Base-by-base conservation (phyloP, 2,888 invertebrate species). In the Linnaemya vulpina region DNA sequence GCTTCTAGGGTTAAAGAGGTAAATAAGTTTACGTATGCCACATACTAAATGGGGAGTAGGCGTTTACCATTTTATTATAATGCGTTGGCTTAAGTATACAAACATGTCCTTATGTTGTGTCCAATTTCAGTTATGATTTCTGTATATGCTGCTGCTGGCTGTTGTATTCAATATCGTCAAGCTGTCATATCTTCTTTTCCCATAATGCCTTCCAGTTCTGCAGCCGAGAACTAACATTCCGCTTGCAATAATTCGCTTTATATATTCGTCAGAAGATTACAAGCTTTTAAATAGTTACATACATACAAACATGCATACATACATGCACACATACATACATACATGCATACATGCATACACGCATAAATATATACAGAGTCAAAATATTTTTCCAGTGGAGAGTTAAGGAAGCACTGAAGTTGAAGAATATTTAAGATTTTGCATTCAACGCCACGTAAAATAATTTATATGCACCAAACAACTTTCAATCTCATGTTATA, bases 31-130 rank as follows among this genome's bases (percentile, higher is more conserved):
- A 30, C 1, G 15, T 55, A 11, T 55, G 11, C 55, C 13, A 55
- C 55, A 25, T 15, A 22, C 11, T 3, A 40, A 11, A 40, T 40
- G 40, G 15, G 1, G 25, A 25, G 25, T 55, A 7, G 22, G 25
- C 15, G 15, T 7, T 11, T 80, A 60, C 62, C 74, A 68, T 68
- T 75, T 68, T 75, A 68, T 68, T 62, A 75, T 63, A 51, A 74
- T 62, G 43, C 67, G 43, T 81, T 81, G 62, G 35, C 63, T 58
- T 49, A 55, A 46, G 20, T 65, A 60, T 46, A 65, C 58, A 58
- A 74, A 49, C 40, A 62, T 43, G 2, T 25, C 13, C 25, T 74
- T 53, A 68, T 68, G 7, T 68, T 75, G 17, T 75, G 55, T 63
- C 65, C 58, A 17, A 60, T 67, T 65, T 43, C 22, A 49, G 30